Conservation (phyloP, 2,888 invertebrate species). For the Romanomermis culicivorax region DNA sequence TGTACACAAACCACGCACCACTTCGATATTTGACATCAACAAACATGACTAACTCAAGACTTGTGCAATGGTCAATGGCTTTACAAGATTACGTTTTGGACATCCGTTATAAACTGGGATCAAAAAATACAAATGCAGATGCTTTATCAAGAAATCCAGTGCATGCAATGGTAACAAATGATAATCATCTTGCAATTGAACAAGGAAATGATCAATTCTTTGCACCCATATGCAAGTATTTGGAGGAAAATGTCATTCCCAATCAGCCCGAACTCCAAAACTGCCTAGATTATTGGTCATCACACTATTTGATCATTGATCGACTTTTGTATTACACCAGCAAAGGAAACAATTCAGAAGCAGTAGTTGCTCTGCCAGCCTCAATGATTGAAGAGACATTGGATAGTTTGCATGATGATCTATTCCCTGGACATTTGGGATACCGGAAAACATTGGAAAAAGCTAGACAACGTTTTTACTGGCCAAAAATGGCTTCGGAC, state of each 20-base stretch:
- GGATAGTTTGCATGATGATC: slow-evolving; percentile 12
- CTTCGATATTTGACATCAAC: slow-evolving; percentile 5
- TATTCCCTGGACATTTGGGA: slow-evolving; percentile 11
- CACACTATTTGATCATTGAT: not conserved
- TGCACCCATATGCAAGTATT: not conserved
- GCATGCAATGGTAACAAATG: not conserved
- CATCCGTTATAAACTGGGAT: not conserved
- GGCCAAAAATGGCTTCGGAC: slow-evolving; percentile 10
- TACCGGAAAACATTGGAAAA: slow-evolving; percentile 7
- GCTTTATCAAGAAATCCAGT: not conserved
- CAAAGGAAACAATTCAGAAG: not conserved
- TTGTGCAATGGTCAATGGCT: not conserved
- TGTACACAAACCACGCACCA: slow-evolving; percentile 9
- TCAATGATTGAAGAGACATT: slow-evolving; percentile 13
- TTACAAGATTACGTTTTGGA: slow-evolving; percentile 5
- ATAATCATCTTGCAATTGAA: not conserved
- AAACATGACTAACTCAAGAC: not conserved
- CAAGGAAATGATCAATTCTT: not conserved
- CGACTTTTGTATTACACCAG: not conserved
- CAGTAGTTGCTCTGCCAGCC: slow-evolving; percentile 10
- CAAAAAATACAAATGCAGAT: slow-evolving; percentile 4
- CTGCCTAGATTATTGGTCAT: not conserved
- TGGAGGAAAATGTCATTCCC: not conserved
- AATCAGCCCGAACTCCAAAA: not conserved
- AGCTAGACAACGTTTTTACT: slow-evolving; percentile 10